These are phyloP conservation scores for Momotus momota DNA, from an alignment of 2,797 vertebrate species.

Conservation along the genomic window DNA sequence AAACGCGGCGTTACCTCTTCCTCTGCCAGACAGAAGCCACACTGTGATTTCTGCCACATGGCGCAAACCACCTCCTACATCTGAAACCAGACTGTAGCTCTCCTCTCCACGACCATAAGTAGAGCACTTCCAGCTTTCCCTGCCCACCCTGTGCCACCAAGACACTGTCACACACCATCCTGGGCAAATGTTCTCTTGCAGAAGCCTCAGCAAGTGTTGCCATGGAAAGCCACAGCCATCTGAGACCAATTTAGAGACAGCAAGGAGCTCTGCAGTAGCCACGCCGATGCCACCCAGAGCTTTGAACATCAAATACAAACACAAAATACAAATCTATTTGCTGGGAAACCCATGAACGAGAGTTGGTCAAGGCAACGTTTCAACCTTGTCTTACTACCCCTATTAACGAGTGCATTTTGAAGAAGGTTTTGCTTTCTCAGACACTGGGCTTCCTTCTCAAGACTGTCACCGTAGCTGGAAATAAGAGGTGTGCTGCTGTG, in stretches of 20 bases:
- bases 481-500: neutral
- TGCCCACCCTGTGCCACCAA: neutral
- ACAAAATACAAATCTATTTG: neutral
- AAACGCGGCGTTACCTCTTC: neutral
- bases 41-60: neutral
- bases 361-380: neutral
- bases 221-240: neutral
- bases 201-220: neutral
- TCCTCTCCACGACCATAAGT: neutral
- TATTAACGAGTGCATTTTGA: neutral
- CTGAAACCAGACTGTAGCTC: neutral
- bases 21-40: neutral
- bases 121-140: neutral
- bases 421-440: neutral
- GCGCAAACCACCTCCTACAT: neutral
- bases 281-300: neutral
- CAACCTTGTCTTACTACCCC: neutral
- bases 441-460: neutral
- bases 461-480: neutral
- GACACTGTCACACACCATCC: rapidly evolving
- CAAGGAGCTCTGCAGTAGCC: neutral
- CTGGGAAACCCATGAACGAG: neutral
- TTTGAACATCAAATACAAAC: neutral
- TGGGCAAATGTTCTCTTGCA: neutral
- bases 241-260: neutral